Percentiles rank a stretch among this genome's conserved stretches.
Conservation (phyloP, 1,140 invertebrate species). For the Papilio polytes region DNA sequence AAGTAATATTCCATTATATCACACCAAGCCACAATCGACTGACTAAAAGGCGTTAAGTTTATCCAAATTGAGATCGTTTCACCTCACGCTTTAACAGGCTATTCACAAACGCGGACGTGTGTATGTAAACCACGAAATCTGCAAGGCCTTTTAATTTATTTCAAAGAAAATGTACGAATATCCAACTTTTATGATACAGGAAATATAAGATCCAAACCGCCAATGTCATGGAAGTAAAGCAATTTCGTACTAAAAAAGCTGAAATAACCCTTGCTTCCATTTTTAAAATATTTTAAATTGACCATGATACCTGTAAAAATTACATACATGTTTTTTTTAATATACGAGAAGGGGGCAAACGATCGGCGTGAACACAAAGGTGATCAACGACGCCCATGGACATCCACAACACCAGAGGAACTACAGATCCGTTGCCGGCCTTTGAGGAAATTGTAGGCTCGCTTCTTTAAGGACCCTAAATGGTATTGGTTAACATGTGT, state of each 20-base stretch:
- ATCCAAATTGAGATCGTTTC: conserved; percentile 22
- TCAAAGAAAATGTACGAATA: conserved; percentile 31
- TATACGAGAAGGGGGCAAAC: too few species aligned
- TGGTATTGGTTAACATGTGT: too few species aligned
- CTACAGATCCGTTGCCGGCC: too few species aligned
- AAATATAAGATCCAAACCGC: conserved; percentile 33
- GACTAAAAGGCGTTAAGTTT: conserved; percentile 4
- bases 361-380: too few species aligned
- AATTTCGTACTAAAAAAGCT: conserved; percentile 23
- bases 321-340: too few species aligned
- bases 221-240: conserved; percentile 38
- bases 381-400: too few species aligned
- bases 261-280: conserved; percentile 3
- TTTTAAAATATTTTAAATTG: background rate
- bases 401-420: too few species aligned
- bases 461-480: too few species aligned
- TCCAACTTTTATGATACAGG: conserved; percentile 36
- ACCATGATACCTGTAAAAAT: too few species aligned
- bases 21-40: background rate
- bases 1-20: background rate
- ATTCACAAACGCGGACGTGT: conserved; percentile 22
- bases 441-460: too few species aligned
- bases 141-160: conserved; percentile 33
- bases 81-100: conserved; percentile 24
- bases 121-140: conserved; percentile 30